phyloP scores from a whole-genome alignment of 2,113 vertebrate genomes.

The Thamnaconus septentrionalis region DNA sequence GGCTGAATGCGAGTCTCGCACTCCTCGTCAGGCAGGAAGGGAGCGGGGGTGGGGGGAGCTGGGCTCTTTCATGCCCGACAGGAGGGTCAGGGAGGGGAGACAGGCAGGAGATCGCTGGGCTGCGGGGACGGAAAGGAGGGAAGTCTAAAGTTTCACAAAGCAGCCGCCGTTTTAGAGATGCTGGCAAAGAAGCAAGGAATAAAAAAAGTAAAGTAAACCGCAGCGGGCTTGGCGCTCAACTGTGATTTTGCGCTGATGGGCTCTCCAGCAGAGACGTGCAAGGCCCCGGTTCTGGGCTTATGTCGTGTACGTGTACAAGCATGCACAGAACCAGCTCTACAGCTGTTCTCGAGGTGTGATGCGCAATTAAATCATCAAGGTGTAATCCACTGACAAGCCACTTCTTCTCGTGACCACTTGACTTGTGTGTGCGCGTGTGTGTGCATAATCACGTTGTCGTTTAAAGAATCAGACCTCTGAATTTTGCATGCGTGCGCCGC shows the following conservation, averaged over 20 bases:
- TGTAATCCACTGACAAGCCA: neutral
- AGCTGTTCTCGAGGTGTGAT: slow-evolving; percentile 14
- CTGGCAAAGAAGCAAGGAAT: neutral
- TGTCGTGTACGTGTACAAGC: neutral
- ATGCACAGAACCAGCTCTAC: slow-evolving; percentile 16
- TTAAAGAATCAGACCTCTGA: too few species aligned
- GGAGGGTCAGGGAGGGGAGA: slow-evolving; percentile 12
- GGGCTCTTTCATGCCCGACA: slow-evolving; percentile 35
- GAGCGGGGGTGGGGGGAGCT: slow-evolving; percentile 5
- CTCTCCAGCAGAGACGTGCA: too few species aligned
- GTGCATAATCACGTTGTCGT: slow-evolving; percentile 28
- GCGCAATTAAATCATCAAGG: too few species aligned
- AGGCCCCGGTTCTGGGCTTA: too few species aligned
- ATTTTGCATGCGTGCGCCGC: slow-evolving; percentile 1
- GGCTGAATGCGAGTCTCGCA: slow-evolving; percentile 44
- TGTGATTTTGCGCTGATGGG: too few species aligned
- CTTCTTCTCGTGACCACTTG: slow-evolving; percentile 13
- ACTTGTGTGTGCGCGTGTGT: slow-evolving; percentile 34
- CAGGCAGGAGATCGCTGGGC: slow-evolving; percentile 10
- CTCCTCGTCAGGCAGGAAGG: neutral
- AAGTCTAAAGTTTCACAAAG: too few species aligned
- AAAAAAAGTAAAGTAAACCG: neutral
- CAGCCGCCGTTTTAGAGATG: too few species aligned
- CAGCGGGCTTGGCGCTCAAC: too few species aligned
- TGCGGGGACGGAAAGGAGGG: slow-evolving; percentile 4